Base-by-base conservation (phyloP, 2,113 vertebrate species). In the Calyptommatus sinebrachiatus region DNA sequence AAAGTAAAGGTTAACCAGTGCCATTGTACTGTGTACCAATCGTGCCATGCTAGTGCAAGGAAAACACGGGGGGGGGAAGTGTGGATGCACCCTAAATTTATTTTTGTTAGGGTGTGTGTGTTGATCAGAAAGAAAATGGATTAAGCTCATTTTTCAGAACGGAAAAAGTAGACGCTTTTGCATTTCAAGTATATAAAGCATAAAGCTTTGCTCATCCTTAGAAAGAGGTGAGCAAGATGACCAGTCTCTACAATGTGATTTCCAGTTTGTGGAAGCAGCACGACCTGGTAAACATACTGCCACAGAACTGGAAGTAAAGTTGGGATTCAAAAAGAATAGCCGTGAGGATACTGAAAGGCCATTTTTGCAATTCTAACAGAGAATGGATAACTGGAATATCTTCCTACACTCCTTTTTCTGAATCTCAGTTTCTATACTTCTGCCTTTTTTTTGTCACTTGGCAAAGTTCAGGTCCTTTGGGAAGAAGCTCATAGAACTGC, bases 391-490 rank as follows among this genome's bases (percentile, higher is more conserved):
- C 68, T 48, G 69, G 22, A 57, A 11, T 74, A 35, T 24, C 31
- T 61, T 41, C n/a, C 50, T 61, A 35, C 10, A 2, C 26, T 75
- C 50, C 20, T 75, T 16, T 57, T 70, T 45, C 73, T 18, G 53
- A 48, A 41, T 41, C 35, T 69, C 50, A 28, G n/a, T 62, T 81
- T 68, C 57, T 45, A 28, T 35, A 60, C 41, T n/a, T 81, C 26
- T 74, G 65, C 45, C 74, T 45, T 81, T 80, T 81, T 75, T 50
- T 72, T 29, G 14, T 53, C 26, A 18, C 18, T n/a, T 69, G 75
- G 53, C 65, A 76, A 73, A 75, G 21, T 26, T 62, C 53, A 73
- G 35, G 57, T 48, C 72, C 67, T 61, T 26, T 61, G 77, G 67
- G 77, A 78, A 70, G 67, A 45, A 6, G 24, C 53, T 61, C 77